These are phyloP conservation scores for Patella pellucida DNA, from an alignment of 2,888 invertebrate species.

Conservation along the genomic window DNA sequence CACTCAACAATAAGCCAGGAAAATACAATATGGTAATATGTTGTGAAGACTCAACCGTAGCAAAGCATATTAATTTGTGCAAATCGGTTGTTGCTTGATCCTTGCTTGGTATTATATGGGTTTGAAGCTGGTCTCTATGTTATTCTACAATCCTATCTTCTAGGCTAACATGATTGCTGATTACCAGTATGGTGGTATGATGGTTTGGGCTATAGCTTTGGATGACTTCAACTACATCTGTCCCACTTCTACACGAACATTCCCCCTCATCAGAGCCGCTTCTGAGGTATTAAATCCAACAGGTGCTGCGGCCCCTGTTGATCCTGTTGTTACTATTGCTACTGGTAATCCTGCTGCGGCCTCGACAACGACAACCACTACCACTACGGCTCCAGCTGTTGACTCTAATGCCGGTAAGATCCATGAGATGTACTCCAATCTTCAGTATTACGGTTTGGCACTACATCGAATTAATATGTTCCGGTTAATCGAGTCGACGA, in stretches of 20 bases:
- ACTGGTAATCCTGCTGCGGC: neutral
- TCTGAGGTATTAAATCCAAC: neutral
- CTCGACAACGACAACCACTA: neutral
- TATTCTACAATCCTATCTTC: neutral
- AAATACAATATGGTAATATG: too few relatives aligned
- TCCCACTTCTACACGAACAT: neutral
- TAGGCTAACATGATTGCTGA: slow-evolving; percentile 6
- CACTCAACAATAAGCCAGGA: too few relatives aligned
- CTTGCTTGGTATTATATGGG: too few relatives aligned
- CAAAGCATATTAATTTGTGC: neutral
- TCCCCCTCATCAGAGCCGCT: neutral
- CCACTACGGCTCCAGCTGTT: neutral
- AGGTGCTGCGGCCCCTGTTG: neutral
- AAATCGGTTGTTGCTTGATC: neutral
- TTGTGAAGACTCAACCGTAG: too few relatives aligned
- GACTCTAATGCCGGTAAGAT: neutral
- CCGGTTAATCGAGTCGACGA: too few relatives aligned
- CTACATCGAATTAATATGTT: too few relatives aligned
- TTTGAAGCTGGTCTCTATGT: too few relatives aligned
- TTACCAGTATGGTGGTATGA: slow-evolving; percentile 13
- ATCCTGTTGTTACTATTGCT: too few relatives aligned
- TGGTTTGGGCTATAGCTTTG: slow-evolving; percentile 15
- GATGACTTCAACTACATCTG: slow-evolving; percentile 13
- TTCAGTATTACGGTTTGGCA: too few relatives aligned
- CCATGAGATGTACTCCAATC: too few relatives aligned